Evolutionary conservation across 2,797 vertebrate species (phyloP).

Genomic region (Sebastes nivosus): DNA sequence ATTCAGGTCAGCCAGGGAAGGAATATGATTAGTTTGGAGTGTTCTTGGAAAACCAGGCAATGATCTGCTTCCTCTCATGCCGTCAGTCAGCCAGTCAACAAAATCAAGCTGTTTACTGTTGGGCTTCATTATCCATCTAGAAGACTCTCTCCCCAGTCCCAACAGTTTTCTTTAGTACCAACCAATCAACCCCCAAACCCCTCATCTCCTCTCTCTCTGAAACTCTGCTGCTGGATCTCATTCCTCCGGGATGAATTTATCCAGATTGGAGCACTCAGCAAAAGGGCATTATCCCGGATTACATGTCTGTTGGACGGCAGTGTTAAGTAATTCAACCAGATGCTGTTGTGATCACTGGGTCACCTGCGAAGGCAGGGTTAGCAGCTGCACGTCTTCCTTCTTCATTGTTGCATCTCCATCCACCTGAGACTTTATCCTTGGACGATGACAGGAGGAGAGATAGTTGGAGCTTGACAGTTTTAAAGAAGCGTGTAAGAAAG

Average conservation of each 20-base stretch:
- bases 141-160: constrained; percentile 59
- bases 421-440: constrained; percentile 5
- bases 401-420: constrained; percentile 23
- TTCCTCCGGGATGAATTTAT: constrained; percentile 81
- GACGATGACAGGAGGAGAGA: not conserved
- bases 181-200: constrained; percentile 70
- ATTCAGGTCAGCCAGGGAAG: constrained; percentile 69
- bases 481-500: not conserved
- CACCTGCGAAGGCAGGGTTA: constrained; percentile 73
- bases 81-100: constrained; percentile 64
- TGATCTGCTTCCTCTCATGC: constrained; percentile 64
- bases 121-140: constrained; percentile 72
- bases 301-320: constrained; percentile 82
- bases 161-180: constrained; percentile 69
- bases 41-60: constrained; percentile 74
- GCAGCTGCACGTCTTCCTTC: constrained; percentile 42
- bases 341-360: constrained; percentile 81
- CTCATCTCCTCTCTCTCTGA: constrained; percentile 62
- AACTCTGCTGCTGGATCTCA: constrained; percentile 74
- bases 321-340: constrained; percentile 87
- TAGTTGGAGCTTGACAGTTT: not conserved
- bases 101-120: constrained; percentile 79
- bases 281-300: constrained; percentile 87
- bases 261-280: constrained; percentile 86
- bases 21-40: constrained; percentile 66